Base-by-base conservation (phyloP, 37 sponge, comb jelly and placozoan species). In the Aphrocallistes beatrix region DNA sequence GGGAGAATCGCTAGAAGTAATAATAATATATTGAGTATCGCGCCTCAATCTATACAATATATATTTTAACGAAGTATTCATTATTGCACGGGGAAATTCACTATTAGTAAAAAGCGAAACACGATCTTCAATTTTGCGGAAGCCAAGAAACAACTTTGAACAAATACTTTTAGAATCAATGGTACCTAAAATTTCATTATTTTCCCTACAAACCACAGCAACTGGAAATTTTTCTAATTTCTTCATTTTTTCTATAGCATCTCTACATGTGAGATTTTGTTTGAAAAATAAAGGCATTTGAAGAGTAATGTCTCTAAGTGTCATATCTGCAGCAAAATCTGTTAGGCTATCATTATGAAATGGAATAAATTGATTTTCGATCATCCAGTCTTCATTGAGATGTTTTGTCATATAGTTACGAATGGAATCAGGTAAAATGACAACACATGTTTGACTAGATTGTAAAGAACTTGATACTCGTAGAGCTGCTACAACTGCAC, bases 391-490 rank as follows among this genome's bases (percentile, higher is more conserved):
- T 82, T 96, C 93, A 49, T 86, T 90, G 40, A 89, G 88, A 87
- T 92, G 92, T 87, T 96, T 96, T 10, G 94, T 94, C 51, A 97
- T 86, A 85, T 97, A 97, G 86, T 97, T 94, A 40, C 98, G 93
- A 75, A 97, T 91, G 69, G 95, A 94, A 88, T 97, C 98, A 21
- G 98, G 98, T 25, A 97, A 91, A 8, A 97, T 81, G 19, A 93
- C 95, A n/a, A 97, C 98, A 86, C 95, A 94, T 32, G 85, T 88
- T 88, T 94, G 92, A 1, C 92, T 93, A 21, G 87, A 90, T 48
- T 89, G 87, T 30, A 97, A 91, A 25, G 82, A 37, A 37, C 84
- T 81, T 23, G 98, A 95, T 19, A 84, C 91, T 89, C 93, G 88
- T 37, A 93, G 10, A 23, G 93, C 91, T 13, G 83, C 89, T 16